These are phyloP conservation scores for Crotalus horridus DNA, from an alignment of 2,113 vertebrate genomes.

Conservation along the genomic window DNA sequence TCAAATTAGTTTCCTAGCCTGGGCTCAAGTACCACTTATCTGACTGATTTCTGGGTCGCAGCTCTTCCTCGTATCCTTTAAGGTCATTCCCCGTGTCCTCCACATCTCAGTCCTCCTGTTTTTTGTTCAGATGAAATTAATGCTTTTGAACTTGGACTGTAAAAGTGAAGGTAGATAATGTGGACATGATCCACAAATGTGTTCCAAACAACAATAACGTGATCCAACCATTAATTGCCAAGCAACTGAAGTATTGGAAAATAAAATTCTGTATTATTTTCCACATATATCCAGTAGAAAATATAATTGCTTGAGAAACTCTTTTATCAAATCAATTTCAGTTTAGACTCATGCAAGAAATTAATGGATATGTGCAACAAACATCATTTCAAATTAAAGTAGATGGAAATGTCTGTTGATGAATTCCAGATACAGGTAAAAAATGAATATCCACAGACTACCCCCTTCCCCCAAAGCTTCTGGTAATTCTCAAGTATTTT, in stretches of 20 bases:
- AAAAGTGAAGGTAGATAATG: background rate
- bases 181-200: background rate
- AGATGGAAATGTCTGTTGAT: background rate
- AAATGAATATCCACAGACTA: background rate
- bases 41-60: background rate
- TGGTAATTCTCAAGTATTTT: background rate
- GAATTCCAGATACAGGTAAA: background rate
- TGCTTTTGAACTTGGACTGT: background rate
- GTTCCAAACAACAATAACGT: background rate
- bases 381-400: background rate
- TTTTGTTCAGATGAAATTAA: background rate
- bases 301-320: background rate
- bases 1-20: background rate
- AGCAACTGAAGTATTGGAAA: background rate
- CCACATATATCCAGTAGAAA: background rate
- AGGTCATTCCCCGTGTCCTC: background rate
- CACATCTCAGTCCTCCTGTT: background rate
- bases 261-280: background rate
- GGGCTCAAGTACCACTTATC: background rate
- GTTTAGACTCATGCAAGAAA: background rate
- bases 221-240: background rate
- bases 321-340: background rate
- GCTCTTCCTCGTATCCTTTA: background rate
- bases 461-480: background rate
- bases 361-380: background rate